These are phyloP conservation scores for Scortum barcoo DNA, from an alignment of 2,113 vertebrate species.

Conservation along the genomic window DNA sequence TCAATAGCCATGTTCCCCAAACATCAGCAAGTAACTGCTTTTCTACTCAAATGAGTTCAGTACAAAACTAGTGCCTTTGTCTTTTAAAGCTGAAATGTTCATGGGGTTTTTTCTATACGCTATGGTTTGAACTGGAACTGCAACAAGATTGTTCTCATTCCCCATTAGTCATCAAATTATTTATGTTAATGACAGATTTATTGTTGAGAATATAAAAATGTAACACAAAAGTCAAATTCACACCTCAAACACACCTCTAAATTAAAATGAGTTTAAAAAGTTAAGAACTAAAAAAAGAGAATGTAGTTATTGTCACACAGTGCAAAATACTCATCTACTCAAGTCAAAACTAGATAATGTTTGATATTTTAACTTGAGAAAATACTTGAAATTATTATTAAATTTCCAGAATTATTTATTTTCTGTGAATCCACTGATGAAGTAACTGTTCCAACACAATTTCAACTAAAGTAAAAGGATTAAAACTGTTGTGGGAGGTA, in stretches of 20 bases:
- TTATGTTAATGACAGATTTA: background rate
- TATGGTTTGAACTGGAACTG: background rate
- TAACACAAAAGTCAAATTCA: background rate
- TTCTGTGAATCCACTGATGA: background rate
- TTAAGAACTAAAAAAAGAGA: background rate
- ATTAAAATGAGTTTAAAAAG: background rate
- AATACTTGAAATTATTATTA: background rate
- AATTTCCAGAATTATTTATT: background rate
- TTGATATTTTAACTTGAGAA: background rate
- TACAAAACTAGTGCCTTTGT: background rate
- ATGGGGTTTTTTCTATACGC: background rate
- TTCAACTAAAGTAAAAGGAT: background rate
- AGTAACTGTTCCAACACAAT: background rate
- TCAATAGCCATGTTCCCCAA: background rate
- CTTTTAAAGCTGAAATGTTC: background rate
- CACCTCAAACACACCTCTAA: background rate
- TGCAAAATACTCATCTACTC: background rate
- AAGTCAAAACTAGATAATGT: no score
- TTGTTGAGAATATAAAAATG: background rate
- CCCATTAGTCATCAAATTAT: background rate
- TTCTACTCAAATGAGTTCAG: background rate
- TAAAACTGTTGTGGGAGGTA: background rate
- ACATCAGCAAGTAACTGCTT: background rate
- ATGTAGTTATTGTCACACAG: background rate
- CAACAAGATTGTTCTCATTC: background rate